These are phyloP conservation scores for Daubentonia madagascariensis DNA, from an alignment of 2,113 vertebrate genomes.

Conservation along the genomic window DNA sequence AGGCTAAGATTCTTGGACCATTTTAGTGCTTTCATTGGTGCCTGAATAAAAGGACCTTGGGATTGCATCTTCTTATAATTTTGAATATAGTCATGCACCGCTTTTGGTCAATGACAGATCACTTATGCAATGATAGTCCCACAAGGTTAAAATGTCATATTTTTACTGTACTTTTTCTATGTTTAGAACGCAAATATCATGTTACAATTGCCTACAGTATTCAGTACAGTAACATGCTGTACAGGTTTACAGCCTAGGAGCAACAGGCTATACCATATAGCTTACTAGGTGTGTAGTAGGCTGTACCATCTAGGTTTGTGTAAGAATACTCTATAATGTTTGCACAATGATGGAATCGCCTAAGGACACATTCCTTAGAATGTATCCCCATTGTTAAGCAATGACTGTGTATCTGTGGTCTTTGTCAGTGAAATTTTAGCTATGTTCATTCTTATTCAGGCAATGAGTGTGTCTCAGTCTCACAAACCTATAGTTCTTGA, in stretches of 20 bases:
- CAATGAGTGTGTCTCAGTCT: not conserved
- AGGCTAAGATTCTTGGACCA: not conserved
- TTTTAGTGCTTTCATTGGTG: not conserved
- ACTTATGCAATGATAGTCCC: not conserved
- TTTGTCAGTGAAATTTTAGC: not conserved
- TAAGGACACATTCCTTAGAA: not conserved
- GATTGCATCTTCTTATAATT: not conserved
- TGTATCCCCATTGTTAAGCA: not conserved
- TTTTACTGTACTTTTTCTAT: not conserved
- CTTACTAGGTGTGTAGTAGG: not conserved
- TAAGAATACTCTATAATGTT: not conserved
- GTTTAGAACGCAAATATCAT: not conserved
- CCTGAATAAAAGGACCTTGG: not conserved
- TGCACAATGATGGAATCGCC: not conserved
- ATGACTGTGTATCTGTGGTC: not conserved
- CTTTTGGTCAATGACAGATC: not conserved
- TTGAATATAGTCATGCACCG: not conserved
- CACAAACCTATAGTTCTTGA: conserved; percentile 16
- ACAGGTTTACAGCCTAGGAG: not conserved
- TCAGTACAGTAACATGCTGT: not conserved
- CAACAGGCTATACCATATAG: not conserved
- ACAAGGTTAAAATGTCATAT: not conserved
- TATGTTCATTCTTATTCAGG: conserved; percentile 17
- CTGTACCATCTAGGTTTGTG: not conserved
- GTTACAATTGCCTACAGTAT: not conserved